A percentile compares a stretch with the other conserved stretches of the same genome.
Conservation (phyloP, 2,113 vertebrate species). For the Bolborhynchus lineola region DNA sequence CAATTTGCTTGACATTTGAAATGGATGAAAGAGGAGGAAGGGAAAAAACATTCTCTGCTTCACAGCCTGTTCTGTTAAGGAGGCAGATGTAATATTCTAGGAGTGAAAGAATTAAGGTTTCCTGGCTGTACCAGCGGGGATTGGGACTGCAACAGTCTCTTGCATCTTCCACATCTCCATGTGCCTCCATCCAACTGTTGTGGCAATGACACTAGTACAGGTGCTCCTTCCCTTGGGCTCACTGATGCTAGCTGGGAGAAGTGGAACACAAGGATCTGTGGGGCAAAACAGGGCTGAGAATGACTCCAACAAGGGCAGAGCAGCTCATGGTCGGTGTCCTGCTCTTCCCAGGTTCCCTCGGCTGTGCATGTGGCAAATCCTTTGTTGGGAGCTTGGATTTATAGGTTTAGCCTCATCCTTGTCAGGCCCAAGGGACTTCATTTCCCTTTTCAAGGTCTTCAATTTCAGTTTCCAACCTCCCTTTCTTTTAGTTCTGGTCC, state of each 20-base stretch:
- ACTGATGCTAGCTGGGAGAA: not conserved
- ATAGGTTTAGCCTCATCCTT: not conserved
- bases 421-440: not conserved
- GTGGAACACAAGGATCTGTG: not conserved
- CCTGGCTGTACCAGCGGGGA: no score
- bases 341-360: accelerated
- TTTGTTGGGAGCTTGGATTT: not conserved
- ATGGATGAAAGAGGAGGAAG: not conserved
- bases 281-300: not conserved
- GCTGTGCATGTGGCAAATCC: not conserved
- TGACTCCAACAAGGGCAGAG: accelerated
- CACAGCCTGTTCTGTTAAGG: not conserved
- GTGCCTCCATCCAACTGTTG: accelerated
- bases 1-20: not conserved
- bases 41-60: not conserved
- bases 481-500: not conserved
- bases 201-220: not conserved
- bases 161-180: not conserved
- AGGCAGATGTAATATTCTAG: not conserved
- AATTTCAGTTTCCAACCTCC: not conserved
- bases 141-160: not conserved
- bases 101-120: not conserved
- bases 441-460: not conserved
- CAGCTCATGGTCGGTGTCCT: not conserved
- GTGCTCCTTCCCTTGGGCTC: not conserved